Conservation (phyloP, 2,113 vertebrate genomes). For the Choloepus hoffmanni region DNA sequence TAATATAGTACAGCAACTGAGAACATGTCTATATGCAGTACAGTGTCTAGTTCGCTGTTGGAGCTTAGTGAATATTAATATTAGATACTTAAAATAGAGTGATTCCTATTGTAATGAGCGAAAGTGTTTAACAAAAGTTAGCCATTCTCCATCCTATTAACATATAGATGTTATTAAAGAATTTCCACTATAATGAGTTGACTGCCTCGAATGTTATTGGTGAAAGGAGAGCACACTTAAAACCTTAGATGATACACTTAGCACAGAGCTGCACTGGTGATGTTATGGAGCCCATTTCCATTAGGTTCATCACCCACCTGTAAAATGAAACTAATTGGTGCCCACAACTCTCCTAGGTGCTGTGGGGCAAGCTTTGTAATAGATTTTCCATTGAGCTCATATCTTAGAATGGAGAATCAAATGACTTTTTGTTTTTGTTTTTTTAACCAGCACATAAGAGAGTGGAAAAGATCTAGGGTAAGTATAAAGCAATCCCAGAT, state of each 20-base stretch:
- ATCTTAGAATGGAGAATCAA: neutral
- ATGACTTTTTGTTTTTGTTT: neutral
- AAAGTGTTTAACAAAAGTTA: slow-evolving; percentile 47
- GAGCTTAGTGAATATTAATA: neutral
- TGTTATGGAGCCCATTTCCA: neutral
- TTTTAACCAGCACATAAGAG: neutral
- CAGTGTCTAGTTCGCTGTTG: slow-evolving; percentile 1
- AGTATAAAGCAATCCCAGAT: no score
- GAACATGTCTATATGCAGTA: neutral
- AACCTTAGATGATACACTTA: neutral
- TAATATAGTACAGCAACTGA: neutral
- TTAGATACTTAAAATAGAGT: slow-evolving; percentile 73
- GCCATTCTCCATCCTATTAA: slow-evolving; percentile 55
- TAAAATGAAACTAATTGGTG: neutral
- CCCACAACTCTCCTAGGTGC: neutral
- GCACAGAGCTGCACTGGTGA: neutral
- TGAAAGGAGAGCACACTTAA: neutral
- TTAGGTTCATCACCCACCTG: slow-evolving; percentile 35
- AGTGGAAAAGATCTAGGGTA: neutral
- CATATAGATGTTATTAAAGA: slow-evolving; percentile 62
- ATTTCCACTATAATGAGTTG: slow-evolving; percentile 46
- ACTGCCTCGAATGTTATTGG: neutral
- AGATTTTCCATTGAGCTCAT: neutral
- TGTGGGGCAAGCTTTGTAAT: neutral
- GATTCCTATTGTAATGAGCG: slow-evolving; percentile 12